Evolutionary conservation across 2,888 invertebrate species (phyloP), one percentile per base, ranked within the genome.

Genomic region (Eledona agricola): DNA sequence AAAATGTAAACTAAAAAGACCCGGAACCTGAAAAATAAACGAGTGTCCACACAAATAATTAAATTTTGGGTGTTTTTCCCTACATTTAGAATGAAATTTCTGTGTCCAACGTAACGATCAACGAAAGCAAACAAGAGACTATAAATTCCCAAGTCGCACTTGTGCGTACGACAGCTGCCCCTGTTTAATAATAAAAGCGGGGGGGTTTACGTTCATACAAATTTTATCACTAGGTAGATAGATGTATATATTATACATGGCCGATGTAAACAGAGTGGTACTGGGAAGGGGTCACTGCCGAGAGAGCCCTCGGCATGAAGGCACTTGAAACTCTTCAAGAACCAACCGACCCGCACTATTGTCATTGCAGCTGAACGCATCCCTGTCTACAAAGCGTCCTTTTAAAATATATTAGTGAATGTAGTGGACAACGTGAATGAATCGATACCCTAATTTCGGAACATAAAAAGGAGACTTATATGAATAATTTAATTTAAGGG

Each of bases 221-320:
- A 65, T 73, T 73, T 72, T 70, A 74, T 70, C 64, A 68, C 67
- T 62, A 72, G 72, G 72, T 71, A 73, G 72, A 74, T 74, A 72
- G 72, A 69, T 65, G 68, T 67, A 72, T 73, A 64, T 73, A 72
- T 73, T 73, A 73, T 73, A 70, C 69, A 73, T 71, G 68, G 65
- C 57, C 57, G 68, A 68, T 70, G 70, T 71, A 71, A 71, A 70
- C 69, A 70, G 59, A 58, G 55, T 53, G 57, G 62, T 56, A 57
- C 58, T 60, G 51, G 60, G 58, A 59, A 59, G 57, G 64, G 66
- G 64, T 66, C 62, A 59, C 65, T 62, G 62, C 65, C 42, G 58
- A 55, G 54, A 59, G 63, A 62, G 64, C 60, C 58, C 63, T 59
- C 40, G 53, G 54, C 64, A 58, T 62, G 64, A 64, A 65, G 63